A percentile compares a stretch with the other conserved stretches of the same genome.
Evolutionary conservation across 2,113 vertebrate species (phyloP).

Genomic region (Oreochromis tanganicae): DNA sequence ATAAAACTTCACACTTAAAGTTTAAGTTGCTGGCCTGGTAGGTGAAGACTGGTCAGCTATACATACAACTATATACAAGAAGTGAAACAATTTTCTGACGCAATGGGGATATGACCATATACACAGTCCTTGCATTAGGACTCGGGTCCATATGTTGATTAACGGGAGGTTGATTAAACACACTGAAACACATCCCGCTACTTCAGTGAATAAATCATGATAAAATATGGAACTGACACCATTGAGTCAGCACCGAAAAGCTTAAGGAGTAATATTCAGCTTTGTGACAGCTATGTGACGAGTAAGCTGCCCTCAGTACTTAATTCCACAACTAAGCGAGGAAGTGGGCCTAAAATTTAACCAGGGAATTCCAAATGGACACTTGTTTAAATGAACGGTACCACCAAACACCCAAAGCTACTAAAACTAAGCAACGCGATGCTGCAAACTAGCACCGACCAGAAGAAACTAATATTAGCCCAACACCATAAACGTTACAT

Average conservation of each 20-base stretch:
- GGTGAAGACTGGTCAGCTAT: neutral
- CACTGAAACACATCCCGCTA: neutral
- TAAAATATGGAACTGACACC: neutral
- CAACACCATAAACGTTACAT: neutral
- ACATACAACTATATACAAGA: neutral
- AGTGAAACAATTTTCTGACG: neutral
- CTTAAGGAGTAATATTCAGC: neutral
- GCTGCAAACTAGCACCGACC: neutral
- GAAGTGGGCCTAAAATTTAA: neutral
- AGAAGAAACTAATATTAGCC: neutral
- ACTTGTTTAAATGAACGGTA: neutral
- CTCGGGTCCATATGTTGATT: neutral
- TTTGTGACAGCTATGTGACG: neutral
- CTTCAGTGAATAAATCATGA: neutral
- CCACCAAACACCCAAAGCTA: neutral
- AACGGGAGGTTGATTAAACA: neutral
- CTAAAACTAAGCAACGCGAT: neutral
- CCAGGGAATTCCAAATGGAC: neutral
- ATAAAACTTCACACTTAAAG: neutral
- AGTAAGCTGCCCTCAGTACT: neutral
- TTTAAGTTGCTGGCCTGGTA: neutral
- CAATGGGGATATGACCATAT: accelerated
- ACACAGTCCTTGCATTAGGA: neutral
- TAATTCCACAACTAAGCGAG: neutral
- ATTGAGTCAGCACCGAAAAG: neutral